These are phyloP conservation scores for Neolamprologus devosi DNA, from an alignment of 2,113 vertebrate genomes.

Conservation along the genomic window DNA sequence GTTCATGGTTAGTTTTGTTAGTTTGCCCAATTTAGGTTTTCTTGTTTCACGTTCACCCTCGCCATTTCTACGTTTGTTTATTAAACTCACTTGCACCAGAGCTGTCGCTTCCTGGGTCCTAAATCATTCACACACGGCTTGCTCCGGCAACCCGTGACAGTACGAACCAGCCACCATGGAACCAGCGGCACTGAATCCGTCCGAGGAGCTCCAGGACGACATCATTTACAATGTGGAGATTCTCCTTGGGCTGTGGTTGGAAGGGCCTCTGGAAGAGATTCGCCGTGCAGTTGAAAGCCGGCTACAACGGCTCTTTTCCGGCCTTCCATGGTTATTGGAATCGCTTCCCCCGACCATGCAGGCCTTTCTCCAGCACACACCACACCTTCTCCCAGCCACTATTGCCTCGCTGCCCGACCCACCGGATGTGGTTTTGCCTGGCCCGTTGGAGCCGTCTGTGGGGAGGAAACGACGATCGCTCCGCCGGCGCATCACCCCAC, in stretches of 20 bases:
- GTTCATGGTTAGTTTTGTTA: not conserved
- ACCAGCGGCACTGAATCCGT: fast-evolving
- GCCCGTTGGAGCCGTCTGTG: fast-evolving
- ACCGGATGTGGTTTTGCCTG: fast-evolving
- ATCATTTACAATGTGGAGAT: not conserved
- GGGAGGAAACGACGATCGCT: fast-evolving
- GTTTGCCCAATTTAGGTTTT: not conserved
- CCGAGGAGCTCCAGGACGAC: fast-evolving
- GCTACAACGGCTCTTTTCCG: not conserved
- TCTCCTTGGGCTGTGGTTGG: not conserved
- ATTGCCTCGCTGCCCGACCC: not conserved
- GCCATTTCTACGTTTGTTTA: not conserved
- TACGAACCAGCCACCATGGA: not conserved
- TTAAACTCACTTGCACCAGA: not conserved
- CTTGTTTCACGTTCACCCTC: not conserved
- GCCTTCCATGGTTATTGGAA: not conserved
- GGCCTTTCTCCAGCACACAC: not conserved
- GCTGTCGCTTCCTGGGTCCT: fast-evolving
- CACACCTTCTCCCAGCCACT: not conserved
- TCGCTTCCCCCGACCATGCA: fast-evolving
- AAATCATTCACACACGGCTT: not conserved
- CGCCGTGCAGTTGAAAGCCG: fast-evolving
- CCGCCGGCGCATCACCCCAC: fast-evolving
- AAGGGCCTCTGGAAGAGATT: fast-evolving
- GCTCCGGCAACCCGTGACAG: fast-evolving